Evolutionary conservation across 35 echinoderm and acorn worm species (phyloP), one percentile per base, ranked within the genome.

Genomic region (Eucidaris tribuloides): DNA sequence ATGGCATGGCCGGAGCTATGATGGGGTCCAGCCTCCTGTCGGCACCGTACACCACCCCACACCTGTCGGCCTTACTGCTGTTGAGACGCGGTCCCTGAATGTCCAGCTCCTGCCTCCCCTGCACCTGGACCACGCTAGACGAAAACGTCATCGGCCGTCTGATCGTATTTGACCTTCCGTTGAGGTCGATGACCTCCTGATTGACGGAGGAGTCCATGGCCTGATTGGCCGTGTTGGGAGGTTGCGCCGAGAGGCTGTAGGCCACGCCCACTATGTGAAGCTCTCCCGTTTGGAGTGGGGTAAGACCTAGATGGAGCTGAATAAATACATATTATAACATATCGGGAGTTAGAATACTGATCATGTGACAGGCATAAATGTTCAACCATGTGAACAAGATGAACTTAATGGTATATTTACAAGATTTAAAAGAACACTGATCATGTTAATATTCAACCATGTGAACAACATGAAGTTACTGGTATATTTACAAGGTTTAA

Each of bases 71-170:
- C 55, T 89, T 90, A 29, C 87, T 93, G 11, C 33, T 71, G 52
- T 99, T 99, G 7, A 99, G 60, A 43, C 96, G 59, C 5, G 90
- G 96, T 15, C 96, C 96, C 87, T 99, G 96, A 22, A 99, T 92
- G 58, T 99, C 96, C 30, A 99, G 44, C 24, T 99, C 96, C 64
- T 99, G 96, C 70, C 83, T 89, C 0, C 96, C 96, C 15, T 81
- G 82, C 15, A 99, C 81, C 30, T 87, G 80, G 13, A 91, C 87
- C 6, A 80, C 50, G 35, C 86, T 85, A 1, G 85, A 79, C 4
- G 70, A 71, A 23, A 85, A 86, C 22, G 83, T 82, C 33, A 63
- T 27, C 14, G 90, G 78, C 61, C 83, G 66, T 63, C 83, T 90
- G 52, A 54, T 35, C 43, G 31, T 48, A n/a, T n/a, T n/a, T 38